Conservation (phyloP, 2,797 vertebrate species). For the Amniataba percoides region DNA sequence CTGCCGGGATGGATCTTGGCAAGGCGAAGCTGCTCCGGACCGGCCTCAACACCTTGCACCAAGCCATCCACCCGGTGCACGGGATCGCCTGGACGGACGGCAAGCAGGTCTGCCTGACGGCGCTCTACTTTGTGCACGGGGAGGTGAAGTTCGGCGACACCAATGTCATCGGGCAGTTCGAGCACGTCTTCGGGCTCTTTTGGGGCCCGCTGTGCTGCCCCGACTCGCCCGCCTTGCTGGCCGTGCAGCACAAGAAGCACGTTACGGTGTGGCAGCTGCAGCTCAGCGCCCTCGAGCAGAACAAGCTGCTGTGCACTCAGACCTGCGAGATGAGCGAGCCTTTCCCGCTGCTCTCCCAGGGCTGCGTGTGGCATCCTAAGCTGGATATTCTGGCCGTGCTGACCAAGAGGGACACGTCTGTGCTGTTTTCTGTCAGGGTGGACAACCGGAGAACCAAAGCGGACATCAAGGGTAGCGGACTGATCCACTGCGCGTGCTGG, state of each 20-base stretch:
- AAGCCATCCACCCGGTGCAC: constrained; percentile 92
- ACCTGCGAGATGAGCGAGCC: constrained; percentile 93
- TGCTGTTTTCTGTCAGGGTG: constrained; percentile 88
- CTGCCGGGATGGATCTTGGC: constrained; percentile 91
- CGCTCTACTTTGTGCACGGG: constrained; percentile 83
- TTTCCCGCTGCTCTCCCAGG: constrained; percentile 91
- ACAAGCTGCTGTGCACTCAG: constrained; percentile 91
- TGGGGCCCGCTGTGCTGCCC: constrained; percentile 89
- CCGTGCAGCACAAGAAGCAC: constrained; percentile 94
- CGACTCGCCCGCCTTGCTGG: constrained; percentile 88
- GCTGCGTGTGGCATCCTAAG: constrained; percentile 96
- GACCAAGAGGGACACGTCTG: constrained; percentile 90
- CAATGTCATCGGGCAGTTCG: constrained; percentile 93
- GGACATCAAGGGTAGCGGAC: constrained; percentile 85
- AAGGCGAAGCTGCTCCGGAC: constrained; percentile 93
- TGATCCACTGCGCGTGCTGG: constrained; percentile 95
- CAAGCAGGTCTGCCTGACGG: constrained; percentile 91
- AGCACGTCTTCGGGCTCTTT: constrained; percentile 92
- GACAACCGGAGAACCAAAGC: constrained; percentile 89
- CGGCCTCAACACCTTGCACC: constrained; percentile 92
- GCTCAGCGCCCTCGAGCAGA: constrained; percentile 86
- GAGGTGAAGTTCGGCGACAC: constrained; percentile 92
- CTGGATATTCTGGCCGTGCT: constrained; percentile 89
- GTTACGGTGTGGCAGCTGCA: constrained; percentile 93
- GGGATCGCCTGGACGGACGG: constrained; percentile 98